Conservation (phyloP, 1,140 invertebrate genomes). For the Octopus sinensis region DNA sequence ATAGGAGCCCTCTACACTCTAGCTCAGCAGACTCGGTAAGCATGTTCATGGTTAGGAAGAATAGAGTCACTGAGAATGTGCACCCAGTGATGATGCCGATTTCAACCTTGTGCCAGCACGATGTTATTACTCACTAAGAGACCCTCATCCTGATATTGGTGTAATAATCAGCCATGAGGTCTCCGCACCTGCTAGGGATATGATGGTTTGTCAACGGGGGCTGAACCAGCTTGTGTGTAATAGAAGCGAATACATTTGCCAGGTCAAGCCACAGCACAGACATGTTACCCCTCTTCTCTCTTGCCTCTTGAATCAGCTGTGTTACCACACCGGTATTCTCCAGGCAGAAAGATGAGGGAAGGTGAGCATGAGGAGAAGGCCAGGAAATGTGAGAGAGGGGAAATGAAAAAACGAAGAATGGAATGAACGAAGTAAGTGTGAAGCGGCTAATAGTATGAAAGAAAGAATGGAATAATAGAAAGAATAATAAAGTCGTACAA, state of each 20-base stretch:
- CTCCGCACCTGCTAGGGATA: neutral
- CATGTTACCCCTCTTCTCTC: neutral
- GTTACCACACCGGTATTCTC: neutral
- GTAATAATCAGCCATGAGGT: neutral
- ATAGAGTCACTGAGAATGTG: slow-evolving; percentile 4
- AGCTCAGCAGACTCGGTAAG: slow-evolving; percentile 17
- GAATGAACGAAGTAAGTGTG: too few species aligned
- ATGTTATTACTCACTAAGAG: neutral
- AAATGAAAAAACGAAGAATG: too few species aligned
- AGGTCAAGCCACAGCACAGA: neutral
- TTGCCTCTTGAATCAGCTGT: neutral
- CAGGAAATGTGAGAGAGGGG: too few species aligned
- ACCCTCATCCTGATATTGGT: neutral
- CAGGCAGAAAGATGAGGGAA: too few species aligned
- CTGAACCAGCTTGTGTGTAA: neutral
- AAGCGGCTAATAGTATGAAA: too few species aligned
- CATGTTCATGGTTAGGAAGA: slow-evolving; percentile 15
- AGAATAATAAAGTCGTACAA: too few species aligned
- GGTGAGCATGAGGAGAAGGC: too few species aligned
- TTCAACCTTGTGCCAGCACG: neutral
- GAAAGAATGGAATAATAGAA: too few species aligned
- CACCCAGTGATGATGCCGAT: slow-evolving; percentile 11
- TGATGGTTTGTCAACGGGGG: neutral
- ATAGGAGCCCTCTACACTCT: slow-evolving; percentile 19
- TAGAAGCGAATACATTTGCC: neutral